Conservation (phyloP, 2,888 invertebrate genomes). For the Eupelmus urozonus region DNA sequence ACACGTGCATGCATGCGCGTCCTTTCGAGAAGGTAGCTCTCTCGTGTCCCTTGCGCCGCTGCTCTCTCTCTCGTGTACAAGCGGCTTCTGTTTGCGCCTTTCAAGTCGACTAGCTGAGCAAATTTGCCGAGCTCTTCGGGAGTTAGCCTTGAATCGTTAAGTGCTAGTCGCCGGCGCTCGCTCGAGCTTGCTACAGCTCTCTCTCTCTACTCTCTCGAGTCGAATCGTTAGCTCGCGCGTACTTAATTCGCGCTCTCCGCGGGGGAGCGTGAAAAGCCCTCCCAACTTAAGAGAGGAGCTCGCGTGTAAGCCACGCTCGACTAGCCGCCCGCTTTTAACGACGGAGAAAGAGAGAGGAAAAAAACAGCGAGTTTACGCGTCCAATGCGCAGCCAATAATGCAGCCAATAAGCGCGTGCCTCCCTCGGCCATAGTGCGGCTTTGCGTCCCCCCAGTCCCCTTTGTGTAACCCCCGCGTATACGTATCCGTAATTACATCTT, state of each 20-base stretch:
- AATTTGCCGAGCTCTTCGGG: slow-evolving; percentile 43
- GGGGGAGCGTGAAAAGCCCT: too few relatives aligned
- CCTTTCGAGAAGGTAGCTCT: too few relatives aligned
- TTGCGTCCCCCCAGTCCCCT: slow-evolving; percentile 50
- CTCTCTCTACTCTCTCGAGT: too few relatives aligned
- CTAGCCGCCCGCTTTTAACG: too few relatives aligned
- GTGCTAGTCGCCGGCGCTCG: slow-evolving; percentile 2
- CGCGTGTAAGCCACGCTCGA: too few relatives aligned
- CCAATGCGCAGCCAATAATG: slow-evolving; percentile 70
- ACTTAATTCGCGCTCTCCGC: too few relatives aligned
- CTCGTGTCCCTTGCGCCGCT: background rate
- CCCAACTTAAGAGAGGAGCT: too few relatives aligned
- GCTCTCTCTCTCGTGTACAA: background rate
- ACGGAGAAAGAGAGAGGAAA: too few relatives aligned
- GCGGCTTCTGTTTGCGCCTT: slow-evolving; percentile 42
- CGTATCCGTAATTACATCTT: slow-evolving; percentile 76
- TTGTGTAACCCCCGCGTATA: slow-evolving; percentile 60
- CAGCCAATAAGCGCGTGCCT: slow-evolving; percentile 72
- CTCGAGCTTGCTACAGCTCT: too few relatives aligned
- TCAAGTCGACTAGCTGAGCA: slow-evolving; percentile 41
- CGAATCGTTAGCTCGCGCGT: too few relatives aligned
- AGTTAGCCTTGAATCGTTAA: slow-evolving; percentile 40
- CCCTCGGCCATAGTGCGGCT: slow-evolving; percentile 35
- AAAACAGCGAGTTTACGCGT: too few relatives aligned
- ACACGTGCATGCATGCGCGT: too few relatives aligned